Conservation (phyloP, 2,797 vertebrate species). For the Oreochromis grahami region DNA sequence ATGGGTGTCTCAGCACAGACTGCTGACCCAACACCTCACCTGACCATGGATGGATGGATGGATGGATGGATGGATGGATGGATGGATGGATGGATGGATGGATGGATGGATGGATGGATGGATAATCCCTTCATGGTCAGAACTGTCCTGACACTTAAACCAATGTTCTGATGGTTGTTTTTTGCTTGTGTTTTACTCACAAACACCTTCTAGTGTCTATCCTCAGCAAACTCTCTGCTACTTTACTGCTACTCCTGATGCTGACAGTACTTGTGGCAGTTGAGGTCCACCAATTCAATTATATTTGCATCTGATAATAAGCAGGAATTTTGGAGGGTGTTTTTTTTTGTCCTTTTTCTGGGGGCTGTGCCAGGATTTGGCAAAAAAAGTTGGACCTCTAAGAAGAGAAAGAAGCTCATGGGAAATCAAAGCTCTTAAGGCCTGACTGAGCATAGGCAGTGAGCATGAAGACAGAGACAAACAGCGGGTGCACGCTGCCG, state of each 20-base stretch:
- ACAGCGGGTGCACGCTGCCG: not conserved
- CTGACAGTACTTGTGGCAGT: slow-evolving; percentile 13
- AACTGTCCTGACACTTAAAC: not conserved
- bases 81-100: not conserved
- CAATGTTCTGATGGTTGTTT: not conserved
- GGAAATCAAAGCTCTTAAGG: slow-evolving; percentile 69
- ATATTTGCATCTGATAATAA: slow-evolving; percentile 54
- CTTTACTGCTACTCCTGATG: slow-evolving; percentile 6
- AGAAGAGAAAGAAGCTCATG: slow-evolving; percentile 51
- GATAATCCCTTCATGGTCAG: not conserved
- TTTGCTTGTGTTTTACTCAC: not conserved
- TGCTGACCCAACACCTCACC: not conserved
- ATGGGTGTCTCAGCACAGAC: not conserved
- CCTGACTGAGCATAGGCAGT: slow-evolving; percentile 44
- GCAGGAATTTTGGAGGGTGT: not conserved
- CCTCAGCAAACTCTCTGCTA: not conserved
- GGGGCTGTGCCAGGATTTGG: not conserved
- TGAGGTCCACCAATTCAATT: slow-evolving; percentile 49
- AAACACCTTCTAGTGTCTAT: not conserved
- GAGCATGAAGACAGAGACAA: slow-evolving; percentile 14
- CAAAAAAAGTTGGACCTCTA: slow-evolving; percentile 26
- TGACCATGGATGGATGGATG: not conserved
- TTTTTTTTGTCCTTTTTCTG: slow-evolving; percentile 4
- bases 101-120: too few relatives aligned
- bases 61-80: too few relatives aligned